phyloP scores from a whole-genome alignment of 2,113 vertebrate genomes.

The Mohoua ochrocephala region DNA sequence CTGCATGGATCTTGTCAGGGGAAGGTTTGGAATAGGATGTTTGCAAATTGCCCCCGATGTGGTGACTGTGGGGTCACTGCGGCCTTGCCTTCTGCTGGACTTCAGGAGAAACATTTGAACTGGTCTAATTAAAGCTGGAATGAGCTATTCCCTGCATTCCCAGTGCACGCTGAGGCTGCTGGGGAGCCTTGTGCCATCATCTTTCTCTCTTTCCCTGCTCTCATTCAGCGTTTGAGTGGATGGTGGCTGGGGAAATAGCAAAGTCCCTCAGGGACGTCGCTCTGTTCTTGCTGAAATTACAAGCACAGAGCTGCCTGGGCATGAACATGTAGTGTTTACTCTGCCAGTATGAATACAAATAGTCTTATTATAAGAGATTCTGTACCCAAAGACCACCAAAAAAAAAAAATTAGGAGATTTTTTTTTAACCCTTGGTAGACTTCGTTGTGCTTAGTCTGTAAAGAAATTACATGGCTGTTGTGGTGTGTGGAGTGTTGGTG shows the following conservation, averaged over 20 bases:
- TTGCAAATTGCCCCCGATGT: neutral
- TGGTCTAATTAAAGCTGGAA: constrained; percentile 60
- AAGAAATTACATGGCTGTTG: neutral
- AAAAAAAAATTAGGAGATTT: constrained; percentile 58
- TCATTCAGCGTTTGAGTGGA: constrained; percentile 69
- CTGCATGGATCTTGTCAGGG: neutral
- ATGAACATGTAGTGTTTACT: constrained; percentile 83
- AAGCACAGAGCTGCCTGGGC: constrained; percentile 80
- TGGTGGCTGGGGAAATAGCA: constrained; percentile 73
- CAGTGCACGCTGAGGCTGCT: neutral
- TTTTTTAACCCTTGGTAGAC: constrained; percentile 73
- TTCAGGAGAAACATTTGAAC: constrained; percentile 28
- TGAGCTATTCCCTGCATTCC: neutral
- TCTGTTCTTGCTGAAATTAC: constrained; percentile 83
- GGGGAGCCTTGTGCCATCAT: constrained; percentile 60
- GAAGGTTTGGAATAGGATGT: neutral
- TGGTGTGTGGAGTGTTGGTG: neutral
- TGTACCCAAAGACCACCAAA: constrained; percentile 75
- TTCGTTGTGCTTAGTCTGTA: neutral
- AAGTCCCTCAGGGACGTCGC: constrained; percentile 76
- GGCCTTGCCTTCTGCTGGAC: neutral
- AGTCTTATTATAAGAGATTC: constrained; percentile 82
- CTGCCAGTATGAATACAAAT: constrained; percentile 85
- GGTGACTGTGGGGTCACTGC: neutral
- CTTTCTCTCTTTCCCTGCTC: constrained; percentile 62